Percentiles rank a stretch among this genome's conserved stretches.
phyloP scores from a whole-genome alignment of 2,113 vertebrate species.

The Apus apus region DNA sequence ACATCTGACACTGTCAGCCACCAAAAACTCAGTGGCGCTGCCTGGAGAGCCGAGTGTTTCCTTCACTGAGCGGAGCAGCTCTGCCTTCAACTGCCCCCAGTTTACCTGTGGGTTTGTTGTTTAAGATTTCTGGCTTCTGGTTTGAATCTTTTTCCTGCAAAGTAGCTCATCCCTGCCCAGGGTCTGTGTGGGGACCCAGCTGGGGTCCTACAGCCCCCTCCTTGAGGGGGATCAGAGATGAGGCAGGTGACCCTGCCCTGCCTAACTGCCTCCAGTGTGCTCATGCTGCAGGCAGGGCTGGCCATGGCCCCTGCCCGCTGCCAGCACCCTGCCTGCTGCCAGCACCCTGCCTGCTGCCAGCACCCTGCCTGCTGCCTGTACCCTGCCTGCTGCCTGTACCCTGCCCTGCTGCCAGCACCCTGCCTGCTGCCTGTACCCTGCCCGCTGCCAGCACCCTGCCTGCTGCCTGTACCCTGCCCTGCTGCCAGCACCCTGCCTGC shows the following conservation, averaged over 20 bases:
- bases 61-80: background rate
- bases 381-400: too few species aligned
- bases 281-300: background rate
- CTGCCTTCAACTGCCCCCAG: background rate
- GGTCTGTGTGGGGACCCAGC: rapidly evolving
- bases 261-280: background rate
- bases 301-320: background rate
- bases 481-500: background rate
- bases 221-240: background rate
- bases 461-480: background rate
- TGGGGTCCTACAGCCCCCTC: background rate
- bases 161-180: background rate
- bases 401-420: background rate
- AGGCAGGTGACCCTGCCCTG: background rate
- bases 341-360: background rate
- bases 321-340: background rate
- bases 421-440: too few species aligned
- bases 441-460: background rate
- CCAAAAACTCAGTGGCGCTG: background rate
- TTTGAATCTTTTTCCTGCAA: background rate
- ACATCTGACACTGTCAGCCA: slow-evolving; percentile 7
- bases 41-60: background rate
- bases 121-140: slow-evolving; percentile 4
- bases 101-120: slow-evolving; percentile 23
- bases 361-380: background rate